These are phyloP conservation scores for Cartodere bifasciata DNA, from an alignment of 2,888 invertebrate genomes.

Conservation along the genomic window DNA sequence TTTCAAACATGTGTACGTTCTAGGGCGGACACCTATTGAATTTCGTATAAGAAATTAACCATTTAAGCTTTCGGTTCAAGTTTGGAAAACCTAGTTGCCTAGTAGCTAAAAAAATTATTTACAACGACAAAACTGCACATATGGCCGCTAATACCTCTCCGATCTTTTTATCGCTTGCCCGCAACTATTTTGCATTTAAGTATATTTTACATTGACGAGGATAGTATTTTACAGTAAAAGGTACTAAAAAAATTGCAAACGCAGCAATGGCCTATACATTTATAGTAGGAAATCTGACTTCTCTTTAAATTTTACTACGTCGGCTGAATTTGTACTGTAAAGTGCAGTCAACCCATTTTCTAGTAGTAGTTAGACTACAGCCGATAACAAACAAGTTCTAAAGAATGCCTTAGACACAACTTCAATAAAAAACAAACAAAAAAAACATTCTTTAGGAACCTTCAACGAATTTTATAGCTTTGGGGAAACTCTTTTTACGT, in stretches of 20 bases:
- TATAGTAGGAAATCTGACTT: conserved; percentile 17
- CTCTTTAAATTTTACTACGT: conserved; percentile 19
- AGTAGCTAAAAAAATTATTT: conserved; percentile 26
- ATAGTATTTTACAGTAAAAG: conserved; percentile 32
- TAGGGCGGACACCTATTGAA: no score
- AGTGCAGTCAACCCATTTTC: conserved; percentile 30
- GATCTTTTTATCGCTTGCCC: no score
- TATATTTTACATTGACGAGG: conserved; percentile 30
- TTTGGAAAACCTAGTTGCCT: no score
- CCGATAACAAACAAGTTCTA: conserved; percentile 13
- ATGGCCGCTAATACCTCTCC: no score
- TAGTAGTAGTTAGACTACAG: conserved; percentile 24
- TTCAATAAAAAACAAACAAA: conserved; percentile 21
- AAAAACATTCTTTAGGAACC: neutral
- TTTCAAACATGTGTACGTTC: no score
- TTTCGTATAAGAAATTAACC: no score
- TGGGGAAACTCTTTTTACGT: no score
- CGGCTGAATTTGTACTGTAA: conserved; percentile 32
- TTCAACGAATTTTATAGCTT: no score
- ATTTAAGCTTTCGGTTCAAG: no score
- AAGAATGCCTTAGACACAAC: no score
- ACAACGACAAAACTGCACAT: conserved; percentile 35
- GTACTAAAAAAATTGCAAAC: conserved; percentile 34
- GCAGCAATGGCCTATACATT: conserved; percentile 31
- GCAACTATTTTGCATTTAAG: no score